phyloP scores from a whole-genome alignment of 2,888 invertebrate genomes.

The Apamea crenata region DNA sequence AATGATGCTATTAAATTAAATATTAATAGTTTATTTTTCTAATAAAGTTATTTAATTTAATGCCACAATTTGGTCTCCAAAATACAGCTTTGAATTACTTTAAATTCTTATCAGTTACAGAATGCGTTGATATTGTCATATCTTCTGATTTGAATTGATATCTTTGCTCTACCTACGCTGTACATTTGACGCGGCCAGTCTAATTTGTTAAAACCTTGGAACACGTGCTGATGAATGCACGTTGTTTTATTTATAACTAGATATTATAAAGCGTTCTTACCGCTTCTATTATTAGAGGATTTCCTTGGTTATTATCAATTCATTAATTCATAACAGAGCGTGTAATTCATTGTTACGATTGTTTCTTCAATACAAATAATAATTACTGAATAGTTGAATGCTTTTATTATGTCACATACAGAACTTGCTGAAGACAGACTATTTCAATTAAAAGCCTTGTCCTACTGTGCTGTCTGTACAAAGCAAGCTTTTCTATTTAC shows the following conservation, averaged over 20 bases:
- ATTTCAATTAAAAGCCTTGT: slow-evolving; percentile 1
- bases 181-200: slow-evolving; percentile 14
- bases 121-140: slow-evolving; percentile 42
- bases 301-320: slow-evolving; percentile 44
- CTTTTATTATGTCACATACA: background rate
- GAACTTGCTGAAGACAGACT: background rate
- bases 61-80: background rate
- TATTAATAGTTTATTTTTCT: background rate
- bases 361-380: slow-evolving; percentile 24
- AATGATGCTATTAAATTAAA: no score
- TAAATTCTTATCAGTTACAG: slow-evolving; percentile 36
- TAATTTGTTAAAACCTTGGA: slow-evolving; percentile 35
- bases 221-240: slow-evolving; percentile 32
- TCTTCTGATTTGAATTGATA: slow-evolving; percentile 43
- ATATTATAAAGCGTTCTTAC: slow-evolving; percentile 20
- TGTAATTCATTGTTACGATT: slow-evolving; percentile 40
- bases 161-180: slow-evolving; percentile 29
- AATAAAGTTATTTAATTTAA: background rate
- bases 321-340: slow-evolving; percentile 31
- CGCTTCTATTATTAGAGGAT: slow-evolving; percentile 43
- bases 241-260: slow-evolving; percentile 43
- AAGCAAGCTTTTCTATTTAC: slow-evolving; percentile 20
- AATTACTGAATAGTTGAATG: slow-evolving; percentile 12
- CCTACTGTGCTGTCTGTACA: background rate
- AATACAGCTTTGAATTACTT: slow-evolving; percentile 19